Conservation (phyloP, 2,113 vertebrate genomes). For the Sturnus vulgaris region DNA sequence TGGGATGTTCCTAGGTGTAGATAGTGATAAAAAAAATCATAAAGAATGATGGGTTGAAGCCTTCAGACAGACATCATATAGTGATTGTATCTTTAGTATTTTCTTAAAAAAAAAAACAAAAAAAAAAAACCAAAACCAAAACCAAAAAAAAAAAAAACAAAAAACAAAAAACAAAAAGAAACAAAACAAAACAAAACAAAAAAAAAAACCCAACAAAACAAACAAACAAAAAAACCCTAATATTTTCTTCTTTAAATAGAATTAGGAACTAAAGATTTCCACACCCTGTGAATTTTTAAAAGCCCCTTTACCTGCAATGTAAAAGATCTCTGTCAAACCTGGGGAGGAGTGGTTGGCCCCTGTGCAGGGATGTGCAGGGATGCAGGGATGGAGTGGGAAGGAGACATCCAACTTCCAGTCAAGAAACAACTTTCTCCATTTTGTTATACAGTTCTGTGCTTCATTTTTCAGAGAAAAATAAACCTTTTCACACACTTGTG, state of each 20-base stretch:
- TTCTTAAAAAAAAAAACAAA: no score
- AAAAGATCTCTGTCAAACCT: background rate
- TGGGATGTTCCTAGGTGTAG: background rate
- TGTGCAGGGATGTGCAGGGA: no score
- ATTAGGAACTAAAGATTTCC: background rate
- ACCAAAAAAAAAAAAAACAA: no score
- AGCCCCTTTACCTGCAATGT: background rate
- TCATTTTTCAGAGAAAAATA: background rate
- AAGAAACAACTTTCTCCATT: background rate
- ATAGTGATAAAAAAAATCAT: background rate
- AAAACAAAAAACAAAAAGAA: no score
- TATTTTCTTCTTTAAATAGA: background rate
- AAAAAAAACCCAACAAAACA: no score
- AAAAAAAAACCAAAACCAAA: no score
- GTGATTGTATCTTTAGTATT: background rate
- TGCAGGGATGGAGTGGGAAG: background rate
- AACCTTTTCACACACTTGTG: background rate
- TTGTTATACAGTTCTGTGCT: background rate
- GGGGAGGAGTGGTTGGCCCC: background rate
- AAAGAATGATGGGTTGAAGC: background rate
- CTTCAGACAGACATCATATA: background rate
- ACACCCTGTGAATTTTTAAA: background rate
- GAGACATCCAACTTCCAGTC: background rate
- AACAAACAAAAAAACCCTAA: no score
- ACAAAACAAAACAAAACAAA: no score